Evolutionary conservation across 2,888 invertebrate genomes (phyloP).

Genomic region (Cremastobaeus sp.): DNA sequence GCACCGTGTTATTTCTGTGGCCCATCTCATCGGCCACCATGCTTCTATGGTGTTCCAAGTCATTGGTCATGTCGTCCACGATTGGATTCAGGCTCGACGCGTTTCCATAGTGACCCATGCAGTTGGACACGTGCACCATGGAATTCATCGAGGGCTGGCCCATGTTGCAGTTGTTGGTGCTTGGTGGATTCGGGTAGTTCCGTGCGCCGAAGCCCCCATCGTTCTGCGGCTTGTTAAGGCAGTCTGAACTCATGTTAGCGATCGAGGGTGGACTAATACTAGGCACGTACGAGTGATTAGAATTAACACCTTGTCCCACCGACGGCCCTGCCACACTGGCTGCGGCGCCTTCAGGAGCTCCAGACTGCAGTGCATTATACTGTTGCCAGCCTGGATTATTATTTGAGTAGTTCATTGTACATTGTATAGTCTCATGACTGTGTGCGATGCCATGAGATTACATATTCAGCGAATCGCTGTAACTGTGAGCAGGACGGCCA

Average conservation of each 20-base stretch:
- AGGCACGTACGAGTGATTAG: constrained; percentile 68
- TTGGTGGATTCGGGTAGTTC: constrained; percentile 64
- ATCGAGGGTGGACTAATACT: constrained; percentile 67
- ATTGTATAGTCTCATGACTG: constrained; percentile 65
- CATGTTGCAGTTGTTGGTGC: constrained; percentile 42
- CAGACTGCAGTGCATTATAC: constrained; percentile 72
- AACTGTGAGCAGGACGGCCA: constrained; percentile 17
- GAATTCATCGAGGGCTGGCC: constrained; percentile 61
- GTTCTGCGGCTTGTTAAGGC: constrained; percentile 68
- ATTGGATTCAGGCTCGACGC: constrained; percentile 67
- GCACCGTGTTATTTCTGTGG: constrained; percentile 68
- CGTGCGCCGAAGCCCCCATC: constrained; percentile 65
- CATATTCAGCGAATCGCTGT: constrained; percentile 29
- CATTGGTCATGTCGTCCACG: constrained; percentile 64
- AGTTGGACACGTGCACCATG: constrained; percentile 70
- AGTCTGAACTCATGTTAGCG: constrained; percentile 67
- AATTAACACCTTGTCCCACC: constrained; percentile 68
- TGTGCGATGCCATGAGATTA: constrained; percentile 46
- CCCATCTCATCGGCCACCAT: constrained; percentile 66
- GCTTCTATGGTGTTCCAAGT: constrained; percentile 44
- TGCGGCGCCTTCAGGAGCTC: constrained; percentile 67
- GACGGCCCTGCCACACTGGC: constrained; percentile 62
- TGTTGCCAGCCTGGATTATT: constrained; percentile 78
- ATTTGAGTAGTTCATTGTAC: constrained; percentile 77
- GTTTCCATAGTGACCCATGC: constrained; percentile 69